Conservation (phyloP, 2,113 vertebrate species). For the Varanus salvator region DNA sequence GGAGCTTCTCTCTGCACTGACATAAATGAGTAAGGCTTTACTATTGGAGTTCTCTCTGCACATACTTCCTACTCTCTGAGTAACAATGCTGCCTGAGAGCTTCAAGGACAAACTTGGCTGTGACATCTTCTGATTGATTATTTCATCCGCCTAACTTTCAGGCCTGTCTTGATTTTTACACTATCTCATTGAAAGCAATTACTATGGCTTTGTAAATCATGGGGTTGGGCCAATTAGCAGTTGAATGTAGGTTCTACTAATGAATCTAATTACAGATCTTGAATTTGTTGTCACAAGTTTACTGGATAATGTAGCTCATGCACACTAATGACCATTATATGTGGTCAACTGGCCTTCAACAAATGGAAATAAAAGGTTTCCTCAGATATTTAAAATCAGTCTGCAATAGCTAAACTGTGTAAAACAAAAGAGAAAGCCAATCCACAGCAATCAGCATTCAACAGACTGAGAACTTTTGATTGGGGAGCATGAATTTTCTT, state of each 20-base stretch:
- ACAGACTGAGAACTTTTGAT: background rate
- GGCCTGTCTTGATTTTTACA: background rate
- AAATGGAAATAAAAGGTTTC: constrained; percentile 33
- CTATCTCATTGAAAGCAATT: background rate
- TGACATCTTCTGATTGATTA: background rate
- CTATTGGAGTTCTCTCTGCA: background rate
- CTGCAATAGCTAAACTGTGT: constrained; percentile 16
- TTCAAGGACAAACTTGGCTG: background rate
- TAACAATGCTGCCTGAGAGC: too few species aligned
- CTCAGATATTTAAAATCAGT: constrained; percentile 14
- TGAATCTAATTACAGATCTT: constrained; percentile 7
- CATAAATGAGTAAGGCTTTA: background rate
- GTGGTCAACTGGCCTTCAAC: constrained; percentile 15
- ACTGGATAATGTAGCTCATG: background rate
- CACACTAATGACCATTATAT: background rate
- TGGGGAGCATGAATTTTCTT: background rate
- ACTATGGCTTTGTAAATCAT: constrained; percentile 19
- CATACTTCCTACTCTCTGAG: background rate
- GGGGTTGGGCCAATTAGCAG: constrained; percentile 20
- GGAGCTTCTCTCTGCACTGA: background rate
- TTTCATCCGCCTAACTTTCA: background rate
- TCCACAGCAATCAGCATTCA: background rate
- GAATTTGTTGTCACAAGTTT: background rate
- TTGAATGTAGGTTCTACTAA: constrained; percentile 9
- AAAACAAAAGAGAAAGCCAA: constrained; percentile 22